These are phyloP conservation scores for Nannobrachium achirus DNA, from an alignment of 2,113 vertebrate genomes.

Conservation along the genomic window DNA sequence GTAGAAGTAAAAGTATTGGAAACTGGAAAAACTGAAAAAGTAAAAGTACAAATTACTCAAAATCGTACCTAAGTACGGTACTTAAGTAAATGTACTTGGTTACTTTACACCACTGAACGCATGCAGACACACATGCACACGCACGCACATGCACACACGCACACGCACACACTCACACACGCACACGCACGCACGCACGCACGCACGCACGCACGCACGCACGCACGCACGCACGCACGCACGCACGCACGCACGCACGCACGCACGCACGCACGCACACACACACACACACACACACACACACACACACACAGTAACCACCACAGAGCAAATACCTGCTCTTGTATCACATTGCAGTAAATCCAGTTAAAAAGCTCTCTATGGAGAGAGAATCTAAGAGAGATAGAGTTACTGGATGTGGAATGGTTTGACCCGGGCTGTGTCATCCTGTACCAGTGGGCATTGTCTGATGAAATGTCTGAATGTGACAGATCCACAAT, in stretches of 20 bases:
- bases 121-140: too few species aligned
- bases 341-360: constrained; percentile 73
- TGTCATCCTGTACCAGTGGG: constrained; percentile 58
- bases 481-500: constrained; percentile 66
- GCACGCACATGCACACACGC: too few species aligned
- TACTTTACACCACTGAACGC: too few species aligned
- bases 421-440: constrained; percentile 71
- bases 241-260: not conserved
- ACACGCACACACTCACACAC: too few species aligned
- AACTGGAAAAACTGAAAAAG: too few species aligned
- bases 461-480: constrained; percentile 69
- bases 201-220: not conserved
- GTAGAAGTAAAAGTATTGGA: too few species aligned
- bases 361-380: constrained; percentile 71
- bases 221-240: not conserved
- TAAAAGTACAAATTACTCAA: too few species aligned
- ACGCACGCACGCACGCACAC: not conserved
- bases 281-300: constrained; percentile 4
- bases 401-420: constrained; percentile 72
- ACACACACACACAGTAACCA: constrained; percentile 8
- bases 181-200: not conserved
- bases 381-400: constrained; percentile 59
- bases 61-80: too few species aligned
- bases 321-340: constrained; percentile 52
- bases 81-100: too few species aligned